A percentile compares a stretch with the other conserved stretches of the same genome.
These are phyloP conservation scores for Cinara cedri DNA, from an alignment of 2,888 invertebrate species.

Conservation along the genomic window DNA sequence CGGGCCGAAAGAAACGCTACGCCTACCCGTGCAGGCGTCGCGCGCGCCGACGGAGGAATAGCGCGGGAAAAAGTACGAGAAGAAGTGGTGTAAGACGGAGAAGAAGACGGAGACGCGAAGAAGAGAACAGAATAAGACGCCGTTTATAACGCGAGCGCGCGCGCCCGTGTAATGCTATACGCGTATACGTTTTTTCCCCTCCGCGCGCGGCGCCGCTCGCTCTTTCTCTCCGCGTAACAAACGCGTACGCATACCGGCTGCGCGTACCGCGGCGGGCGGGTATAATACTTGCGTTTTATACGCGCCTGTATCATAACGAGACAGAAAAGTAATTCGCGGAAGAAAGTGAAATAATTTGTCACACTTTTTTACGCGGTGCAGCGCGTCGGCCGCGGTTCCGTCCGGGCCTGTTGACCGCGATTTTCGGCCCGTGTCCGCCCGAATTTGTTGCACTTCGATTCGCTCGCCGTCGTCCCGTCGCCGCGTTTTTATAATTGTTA, in stretches of 20 bases:
- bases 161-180: too few species aligned
- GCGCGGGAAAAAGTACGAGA: too few species aligned
- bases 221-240: conserved; percentile 26
- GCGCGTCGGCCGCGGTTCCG: conserved; percentile 1
- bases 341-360: conserved; percentile 50
- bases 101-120: background rate
- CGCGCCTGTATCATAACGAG: background rate
- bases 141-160: too few species aligned
- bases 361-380: conserved; percentile 34
- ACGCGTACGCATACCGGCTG: too few species aligned
- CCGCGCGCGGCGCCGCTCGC: background rate
- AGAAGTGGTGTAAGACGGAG: too few species aligned
- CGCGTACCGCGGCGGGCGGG: too few species aligned
- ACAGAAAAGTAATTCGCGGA: conserved; percentile 29
- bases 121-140: conserved; percentile 39
- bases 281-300: background rate
- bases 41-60: too few species aligned
- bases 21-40: too few species aligned
- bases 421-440: conserved; percentile 13
- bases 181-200: conserved; percentile 18
- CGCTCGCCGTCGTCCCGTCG: conserved; percentile 1
- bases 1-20: too few species aligned
- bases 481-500: too few species aligned
- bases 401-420: conserved; percentile 27
- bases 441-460: background rate